Evolutionary conservation across 2,888 invertebrate genomes (phyloP).

Genomic region (Actias luna): DNA sequence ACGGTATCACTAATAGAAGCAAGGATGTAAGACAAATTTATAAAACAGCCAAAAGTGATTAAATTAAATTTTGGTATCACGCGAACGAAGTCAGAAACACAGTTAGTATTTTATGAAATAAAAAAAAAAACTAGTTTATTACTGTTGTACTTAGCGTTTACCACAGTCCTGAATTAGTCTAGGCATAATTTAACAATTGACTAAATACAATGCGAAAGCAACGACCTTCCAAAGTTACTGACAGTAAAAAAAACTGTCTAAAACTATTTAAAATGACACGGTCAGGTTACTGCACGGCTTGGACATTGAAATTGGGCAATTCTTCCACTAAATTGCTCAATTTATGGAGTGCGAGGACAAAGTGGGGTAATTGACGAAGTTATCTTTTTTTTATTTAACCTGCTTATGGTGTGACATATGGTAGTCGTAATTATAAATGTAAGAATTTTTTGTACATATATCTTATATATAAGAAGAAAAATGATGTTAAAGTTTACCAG

Average conservation of each 20-base stretch:
- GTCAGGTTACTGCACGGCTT: conserved; percentile 42
- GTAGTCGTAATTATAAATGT: neutral
- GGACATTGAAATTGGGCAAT: conserved; percentile 53
- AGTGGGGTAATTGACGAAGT: conserved; percentile 54
- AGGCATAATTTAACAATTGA: conserved; percentile 14
- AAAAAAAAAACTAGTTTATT: neutral
- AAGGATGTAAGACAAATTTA: too few relatives aligned
- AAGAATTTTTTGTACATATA: neutral
- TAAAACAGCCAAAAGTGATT: too few relatives aligned
- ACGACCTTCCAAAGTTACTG: conserved; percentile 26
- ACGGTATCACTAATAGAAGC: too few relatives aligned
- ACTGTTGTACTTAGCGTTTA: neutral
- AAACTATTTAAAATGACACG: conserved; percentile 60
- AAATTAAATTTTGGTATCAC: too few relatives aligned
- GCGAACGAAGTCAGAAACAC: too few relatives aligned
- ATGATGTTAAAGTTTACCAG: too few relatives aligned
- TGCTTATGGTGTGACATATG: neutral
- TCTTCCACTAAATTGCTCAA: conserved; percentile 61
- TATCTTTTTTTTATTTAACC: conserved; percentile 29
- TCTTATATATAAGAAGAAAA: too few relatives aligned
- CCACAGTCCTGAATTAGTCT: neutral
- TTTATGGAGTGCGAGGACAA: conserved; percentile 57
- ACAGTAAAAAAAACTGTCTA: conserved; percentile 35
- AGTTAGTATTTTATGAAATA: too few relatives aligned
- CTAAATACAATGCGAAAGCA: conserved; percentile 15